These are phyloP conservation scores for Bathynomus jamesi DNA, from an alignment of 1,140 invertebrate genomes.

Conservation along the genomic window DNA sequence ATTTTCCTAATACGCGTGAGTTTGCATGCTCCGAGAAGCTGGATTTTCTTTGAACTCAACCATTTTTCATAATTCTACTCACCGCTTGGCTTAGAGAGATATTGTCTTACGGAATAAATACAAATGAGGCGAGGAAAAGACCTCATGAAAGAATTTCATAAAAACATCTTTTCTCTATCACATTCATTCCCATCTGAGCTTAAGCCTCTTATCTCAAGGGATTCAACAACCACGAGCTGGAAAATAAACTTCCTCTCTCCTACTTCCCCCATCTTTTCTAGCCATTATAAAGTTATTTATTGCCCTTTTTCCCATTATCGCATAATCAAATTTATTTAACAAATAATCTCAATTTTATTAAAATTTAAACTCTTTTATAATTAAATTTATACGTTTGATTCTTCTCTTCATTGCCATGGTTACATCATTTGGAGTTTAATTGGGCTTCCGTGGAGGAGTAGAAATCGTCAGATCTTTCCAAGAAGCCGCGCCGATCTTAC, in stretches of 20 bases:
- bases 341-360: neutral
- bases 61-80: neutral
- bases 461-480: too few relatives aligned
- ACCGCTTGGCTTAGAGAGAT: neutral
- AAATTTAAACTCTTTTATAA: neutral
- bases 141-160: neutral
- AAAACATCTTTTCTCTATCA: slow-evolving; percentile 1
- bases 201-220: neutral
- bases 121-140: neutral
- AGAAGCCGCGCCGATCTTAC: too few relatives aligned
- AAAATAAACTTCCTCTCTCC: neutral
- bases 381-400: neutral
- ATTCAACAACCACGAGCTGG: neutral
- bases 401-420: too few relatives aligned
- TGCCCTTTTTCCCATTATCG: neutral
- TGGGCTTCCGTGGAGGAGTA: too few relatives aligned
- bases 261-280: neutral
- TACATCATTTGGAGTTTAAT: too few relatives aligned
- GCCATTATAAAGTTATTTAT: neutral
- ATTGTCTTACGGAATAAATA: neutral
- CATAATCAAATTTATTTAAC: neutral
- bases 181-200: neutral
- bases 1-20: neutral
- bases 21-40: neutral
- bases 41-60: neutral